phyloP scores from a whole-genome alignment of 2,888 invertebrate genomes.

The Clusia tigrina region DNA sequence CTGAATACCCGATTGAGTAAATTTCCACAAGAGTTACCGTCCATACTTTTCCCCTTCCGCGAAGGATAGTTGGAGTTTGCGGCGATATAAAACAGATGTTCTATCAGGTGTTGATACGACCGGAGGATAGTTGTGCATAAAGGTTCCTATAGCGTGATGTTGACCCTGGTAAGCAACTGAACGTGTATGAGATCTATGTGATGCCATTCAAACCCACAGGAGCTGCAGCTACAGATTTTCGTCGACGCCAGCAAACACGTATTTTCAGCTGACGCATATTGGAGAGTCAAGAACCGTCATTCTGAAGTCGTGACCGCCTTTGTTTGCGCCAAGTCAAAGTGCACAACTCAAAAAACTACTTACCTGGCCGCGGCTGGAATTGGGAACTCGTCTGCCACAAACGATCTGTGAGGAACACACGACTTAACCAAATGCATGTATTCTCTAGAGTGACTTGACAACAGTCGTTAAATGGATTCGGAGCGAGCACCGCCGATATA shows the following conservation, averaged over 20 bases:
- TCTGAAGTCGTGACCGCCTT: neutral
- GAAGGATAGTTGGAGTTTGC: no score
- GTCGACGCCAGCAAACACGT: neutral
- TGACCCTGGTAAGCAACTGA: no score
- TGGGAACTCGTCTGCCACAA: neutral
- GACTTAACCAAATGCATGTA: neutral
- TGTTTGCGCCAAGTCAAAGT: neutral
- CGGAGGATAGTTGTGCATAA: no score
- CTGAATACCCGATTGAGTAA: no score
- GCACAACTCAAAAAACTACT: neutral
- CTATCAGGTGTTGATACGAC: no score
- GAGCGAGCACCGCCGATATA: neutral
- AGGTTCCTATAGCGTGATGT: neutral
- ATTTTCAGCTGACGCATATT: neutral
- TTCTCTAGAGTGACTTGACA: neutral
- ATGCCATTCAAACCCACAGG: neutral
- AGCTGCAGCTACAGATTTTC: neutral
- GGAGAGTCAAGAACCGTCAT: neutral
- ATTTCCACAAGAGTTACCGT: no score
- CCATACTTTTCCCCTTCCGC: no score
- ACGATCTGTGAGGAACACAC: neutral
- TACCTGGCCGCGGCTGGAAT: neutral
- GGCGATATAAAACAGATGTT: slow-evolving; percentile 49
- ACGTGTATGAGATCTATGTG: no score
- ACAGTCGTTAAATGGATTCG: neutral